Percentiles rank a stretch among this genome's conserved stretches.
Conservation (phyloP, 2,888 invertebrate genomes). For the Lithophane leautieri region DNA sequence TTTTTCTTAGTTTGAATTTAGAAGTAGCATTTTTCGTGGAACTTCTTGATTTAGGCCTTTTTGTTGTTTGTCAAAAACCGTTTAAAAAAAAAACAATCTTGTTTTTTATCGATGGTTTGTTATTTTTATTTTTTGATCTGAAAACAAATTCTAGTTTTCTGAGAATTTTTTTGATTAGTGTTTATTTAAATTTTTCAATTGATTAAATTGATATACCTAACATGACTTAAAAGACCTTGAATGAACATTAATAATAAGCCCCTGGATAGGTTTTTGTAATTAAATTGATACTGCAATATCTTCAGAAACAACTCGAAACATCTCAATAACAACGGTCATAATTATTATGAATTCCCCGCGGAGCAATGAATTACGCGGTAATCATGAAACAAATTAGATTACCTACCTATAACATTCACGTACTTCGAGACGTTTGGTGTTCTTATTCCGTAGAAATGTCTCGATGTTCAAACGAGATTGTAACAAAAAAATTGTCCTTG, state of each 20-base stretch:
- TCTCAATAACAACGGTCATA: constrained; percentile 47
- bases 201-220: not conserved
- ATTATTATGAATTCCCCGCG: constrained; percentile 46
- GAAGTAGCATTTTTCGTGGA: not conserved
- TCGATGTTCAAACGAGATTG: not conserved
- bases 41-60: not conserved
- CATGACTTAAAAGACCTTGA: too few relatives aligned
- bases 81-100: not conserved
- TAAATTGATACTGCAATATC: not conserved
- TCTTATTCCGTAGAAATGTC: constrained; percentile 40
- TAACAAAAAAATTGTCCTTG: not conserved
- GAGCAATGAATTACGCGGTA: constrained; percentile 59
- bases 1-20: not conserved
- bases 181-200: too few relatives aligned
- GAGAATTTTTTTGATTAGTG: too few relatives aligned
- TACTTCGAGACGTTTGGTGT: constrained; percentile 42
- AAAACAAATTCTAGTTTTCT: not conserved
- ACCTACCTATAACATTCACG: constrained; percentile 57
- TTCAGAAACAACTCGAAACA: constrained; percentile 18
- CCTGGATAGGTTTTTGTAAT: constrained; percentile 7
- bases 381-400: constrained; percentile 70
- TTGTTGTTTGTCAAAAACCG: not conserved
- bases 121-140: not conserved
- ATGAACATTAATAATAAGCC: too few relatives aligned
- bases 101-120: not conserved